phyloP scores from a whole-genome alignment of 2,888 invertebrate genomes.

The Oxytorus armatus region DNA sequence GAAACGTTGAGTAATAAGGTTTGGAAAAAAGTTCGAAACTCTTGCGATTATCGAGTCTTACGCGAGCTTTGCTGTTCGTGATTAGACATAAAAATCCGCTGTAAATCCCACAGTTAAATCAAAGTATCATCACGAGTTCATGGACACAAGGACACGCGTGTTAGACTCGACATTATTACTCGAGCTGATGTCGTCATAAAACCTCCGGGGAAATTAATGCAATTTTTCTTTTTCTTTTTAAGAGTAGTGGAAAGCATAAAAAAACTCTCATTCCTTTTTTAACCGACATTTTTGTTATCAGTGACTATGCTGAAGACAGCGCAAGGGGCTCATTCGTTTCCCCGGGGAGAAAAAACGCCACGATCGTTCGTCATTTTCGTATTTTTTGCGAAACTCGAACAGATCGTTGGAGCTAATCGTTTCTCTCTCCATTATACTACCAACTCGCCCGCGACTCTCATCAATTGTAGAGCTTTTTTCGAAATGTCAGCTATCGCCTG shows the following conservation, averaged over 20 bases:
- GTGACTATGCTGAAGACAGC: neutral
- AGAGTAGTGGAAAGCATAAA: constrained; percentile 6
- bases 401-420: neutral
- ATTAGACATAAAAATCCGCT: neutral
- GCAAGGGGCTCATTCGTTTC: neutral
- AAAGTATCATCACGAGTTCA: neutral
- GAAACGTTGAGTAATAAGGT: neutral
- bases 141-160: neutral
- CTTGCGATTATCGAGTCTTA: too few relatives aligned
- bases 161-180: neutral
- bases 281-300: neutral
- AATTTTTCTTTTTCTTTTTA: constrained; percentile 65
- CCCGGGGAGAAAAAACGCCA: neutral
- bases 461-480: constrained; percentile 41
- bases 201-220: constrained; percentile 71
- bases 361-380: neutral
- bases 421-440: neutral
- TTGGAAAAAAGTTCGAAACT: constrained; percentile 11
- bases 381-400: neutral
- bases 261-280: constrained; percentile 11
- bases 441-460: constrained; percentile 30
- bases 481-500: constrained; percentile 5
- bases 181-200: constrained; percentile 28
- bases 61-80: neutral
- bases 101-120: neutral